A percentile compares a stretch with the other conserved stretches of the same genome.
Evolutionary conservation across 2,797 vertebrate genomes (phyloP).

Genomic region (Eutrigla gurnardus): DNA sequence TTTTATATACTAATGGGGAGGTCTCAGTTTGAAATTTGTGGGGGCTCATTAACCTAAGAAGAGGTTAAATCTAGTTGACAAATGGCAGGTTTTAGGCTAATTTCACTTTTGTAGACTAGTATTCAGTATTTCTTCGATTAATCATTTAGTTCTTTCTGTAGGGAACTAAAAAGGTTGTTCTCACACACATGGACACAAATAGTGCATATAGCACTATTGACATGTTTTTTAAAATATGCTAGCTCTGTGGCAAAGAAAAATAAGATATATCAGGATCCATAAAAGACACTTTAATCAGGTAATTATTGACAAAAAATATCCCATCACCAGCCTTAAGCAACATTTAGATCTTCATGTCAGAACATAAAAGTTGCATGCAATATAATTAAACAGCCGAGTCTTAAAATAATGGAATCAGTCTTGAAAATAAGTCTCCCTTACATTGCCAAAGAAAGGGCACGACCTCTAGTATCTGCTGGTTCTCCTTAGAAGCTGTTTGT

Average conservation of each 20-base stretch:
- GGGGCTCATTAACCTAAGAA: neutral
- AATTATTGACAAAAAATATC: neutral
- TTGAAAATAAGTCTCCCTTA: neutral
- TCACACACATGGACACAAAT: neutral
- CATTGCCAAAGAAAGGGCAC: neutral
- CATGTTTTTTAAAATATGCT: too few relatives aligned
- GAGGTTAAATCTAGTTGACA: neutral
- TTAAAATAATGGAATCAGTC: neutral
- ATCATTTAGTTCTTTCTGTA: neutral
- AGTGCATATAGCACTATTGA: too few relatives aligned
- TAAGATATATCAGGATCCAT: neutral
- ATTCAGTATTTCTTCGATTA: neutral
- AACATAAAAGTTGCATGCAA: neutral
- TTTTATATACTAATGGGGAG: neutral
- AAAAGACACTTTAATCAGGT: neutral
- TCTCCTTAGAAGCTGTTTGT: conserved; percentile 9
- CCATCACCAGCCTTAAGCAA: neutral
- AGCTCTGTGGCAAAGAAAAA: neutral
- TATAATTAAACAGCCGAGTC: neutral
- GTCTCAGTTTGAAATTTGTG: neutral
- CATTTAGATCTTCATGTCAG: neutral
- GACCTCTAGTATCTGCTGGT: neutral
- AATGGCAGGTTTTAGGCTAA: neutral
- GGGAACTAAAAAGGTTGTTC: neutral
- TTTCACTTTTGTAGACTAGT: neutral